Evolutionary conservation across 2,113 vertebrate species (phyloP).

Genomic region (Perca flavescens): DNA sequence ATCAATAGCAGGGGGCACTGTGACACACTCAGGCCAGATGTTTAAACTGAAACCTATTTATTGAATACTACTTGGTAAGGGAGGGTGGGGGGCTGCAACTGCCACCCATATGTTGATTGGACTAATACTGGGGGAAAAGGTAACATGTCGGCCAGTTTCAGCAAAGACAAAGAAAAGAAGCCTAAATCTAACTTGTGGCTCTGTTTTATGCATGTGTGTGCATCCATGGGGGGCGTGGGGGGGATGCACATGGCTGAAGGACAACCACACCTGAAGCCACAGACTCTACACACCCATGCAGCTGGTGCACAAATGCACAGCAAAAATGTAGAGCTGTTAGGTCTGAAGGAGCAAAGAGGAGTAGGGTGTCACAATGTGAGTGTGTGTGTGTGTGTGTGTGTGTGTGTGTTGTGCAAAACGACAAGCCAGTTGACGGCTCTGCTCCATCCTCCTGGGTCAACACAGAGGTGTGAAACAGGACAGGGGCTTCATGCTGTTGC

Average conservation of each 20-base stretch:
- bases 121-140: not conserved
- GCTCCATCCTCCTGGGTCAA: conserved; percentile 67
- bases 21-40: conserved; percentile 52
- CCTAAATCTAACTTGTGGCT: not conserved
- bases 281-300: conserved; percentile 16
- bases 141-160: conserved; percentile 47
- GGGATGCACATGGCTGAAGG: not conserved
- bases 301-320: conserved; percentile 48
- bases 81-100: conserved; percentile 9
- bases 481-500: conserved; percentile 32
- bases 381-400: not conserved
- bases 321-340: conserved; percentile 21
- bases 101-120: conserved; percentile 54
- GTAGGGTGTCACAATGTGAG: conserved; percentile 22
- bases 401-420: conserved; percentile 63
- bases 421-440: conserved; percentile 26
- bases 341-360: conserved; percentile 1
- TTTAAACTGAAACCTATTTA: conserved; percentile 70
- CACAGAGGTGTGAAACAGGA: conserved; percentile 63
- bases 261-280: conserved; percentile 32
- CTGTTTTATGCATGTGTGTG: not conserved
- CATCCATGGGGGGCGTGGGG: not conserved
- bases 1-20: conserved; percentile 47
- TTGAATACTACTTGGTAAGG: conserved; percentile 20
- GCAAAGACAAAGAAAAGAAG: conserved; percentile 3